These are phyloP conservation scores for Babyrousa celebensis DNA, from an alignment of 2,797 vertebrate species.

Conservation along the genomic window DNA sequence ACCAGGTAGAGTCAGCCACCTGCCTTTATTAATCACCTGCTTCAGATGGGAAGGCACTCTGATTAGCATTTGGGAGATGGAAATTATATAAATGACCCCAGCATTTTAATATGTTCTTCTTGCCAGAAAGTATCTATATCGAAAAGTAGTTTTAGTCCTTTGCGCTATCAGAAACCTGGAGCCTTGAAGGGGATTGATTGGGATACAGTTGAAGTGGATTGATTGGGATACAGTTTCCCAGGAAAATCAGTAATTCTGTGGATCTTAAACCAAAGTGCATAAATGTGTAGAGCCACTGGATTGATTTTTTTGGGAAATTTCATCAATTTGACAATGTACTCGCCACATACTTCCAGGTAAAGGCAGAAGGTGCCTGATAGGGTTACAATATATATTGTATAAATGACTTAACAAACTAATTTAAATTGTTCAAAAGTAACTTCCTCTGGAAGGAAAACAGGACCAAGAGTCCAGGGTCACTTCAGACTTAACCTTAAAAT, in stretches of 20 bases:
- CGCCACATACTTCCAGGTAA: background rate
- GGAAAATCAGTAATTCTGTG: background rate
- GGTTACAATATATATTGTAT: background rate
- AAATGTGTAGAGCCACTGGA: background rate
- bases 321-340: background rate
- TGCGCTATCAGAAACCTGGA: background rate
- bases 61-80: background rate
- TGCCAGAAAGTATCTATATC: background rate
- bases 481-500: background rate
- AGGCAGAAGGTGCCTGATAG: background rate
- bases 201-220: background rate
- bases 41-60: background rate
- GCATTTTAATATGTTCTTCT: background rate
- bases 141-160: background rate
- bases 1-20: background rate
- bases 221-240: background rate
- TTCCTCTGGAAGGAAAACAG: background rate
- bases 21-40: background rate
- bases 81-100: background rate
- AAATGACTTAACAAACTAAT: background rate
- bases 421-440: background rate
- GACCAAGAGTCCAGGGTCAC: background rate
- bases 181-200: background rate
- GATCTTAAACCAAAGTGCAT: background rate
- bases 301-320: background rate